Evolutionary conservation across 2,797 vertebrate genomes (phyloP), one percentile per base, ranked within the genome.

Genomic region (Sylvilagus floridanus): DNA sequence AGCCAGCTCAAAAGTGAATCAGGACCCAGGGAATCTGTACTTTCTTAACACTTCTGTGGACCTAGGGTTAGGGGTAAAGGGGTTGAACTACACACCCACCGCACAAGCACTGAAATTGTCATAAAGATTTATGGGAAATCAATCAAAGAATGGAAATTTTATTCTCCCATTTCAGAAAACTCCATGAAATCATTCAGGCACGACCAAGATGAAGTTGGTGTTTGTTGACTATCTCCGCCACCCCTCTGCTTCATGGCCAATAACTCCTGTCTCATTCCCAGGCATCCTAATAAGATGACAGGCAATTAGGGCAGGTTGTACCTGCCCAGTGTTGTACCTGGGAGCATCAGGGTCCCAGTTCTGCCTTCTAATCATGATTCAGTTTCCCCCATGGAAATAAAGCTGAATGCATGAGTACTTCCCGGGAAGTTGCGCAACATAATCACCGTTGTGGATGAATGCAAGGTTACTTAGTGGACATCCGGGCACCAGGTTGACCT

Each of bases 381-480:
- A 66, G 83, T 95, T 94, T 96, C 68, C 90, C 89, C 83, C 30
- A 6, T 17, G 22, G 42, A 47, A 85, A 73, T 78, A 79, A 71
- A 82, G 57, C 83, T 47, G 47, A 92, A 73, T n/a, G 66, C 57
- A 42, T 77, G 2, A 0, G n/a, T 17, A 4, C 93, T 90, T 97
- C 88, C 90, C 84, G 65, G 69, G 79, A 90, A 81, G 78, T 17
- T 83, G 79, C 24, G 12, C 57, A 16, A 35, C 60, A 19, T 50
- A 19, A 57, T 66, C 93, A 19, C 5, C 2, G 8, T 35, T 73
- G 54, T 30, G 84, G 69, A 47, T 50, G 52, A 92, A 63, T 26
- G 62, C 54, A 22, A 50, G 73, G 13, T 69, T 78, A 14, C 35
- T 50, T 73, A 32, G 60, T 72, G 21, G 52, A 0, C 66, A 30